Evolutionary conservation across 92 coral and sea anemone genomes (phyloP), one percentile per base, ranked within the genome.

Genomic region (Metridium senile): DNA sequence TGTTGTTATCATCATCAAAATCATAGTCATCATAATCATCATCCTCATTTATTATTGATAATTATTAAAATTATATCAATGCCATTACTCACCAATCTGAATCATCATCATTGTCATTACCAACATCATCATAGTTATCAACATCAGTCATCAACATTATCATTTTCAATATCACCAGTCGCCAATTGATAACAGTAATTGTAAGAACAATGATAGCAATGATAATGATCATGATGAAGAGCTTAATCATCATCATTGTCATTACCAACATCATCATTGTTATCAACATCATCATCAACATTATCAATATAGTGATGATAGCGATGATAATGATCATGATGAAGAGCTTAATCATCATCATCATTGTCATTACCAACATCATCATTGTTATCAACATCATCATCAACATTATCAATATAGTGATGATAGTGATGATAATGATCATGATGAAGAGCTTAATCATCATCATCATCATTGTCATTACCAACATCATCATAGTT

Each of bases 181-280:
- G 49, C 49, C 6, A 39, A 39, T 13, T 39, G 49, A 39, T 39
- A 54, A 6, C 23, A n/a, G 3, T 19, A 54, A 2, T 22, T 17
- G 6, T 19, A 54, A 4, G 22, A 54, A 17, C 61, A 54, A 39
- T 39, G 49, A 39, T 39, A 39, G 49, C 13, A 13, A 39, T 39
- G 49, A 39, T 39, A 39, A 39, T 39, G 49, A 4, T 39, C 13
- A 39, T 39, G 49, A 39, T 39, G 49, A 39, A 6, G 13, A 39
- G 49, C 23, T n/a, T n/a, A n/a, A n/a, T n/a, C n/a, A n/a, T n/a
- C n/a, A n/a, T n/a, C n/a, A n/a, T n/a, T n/a, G n/a, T n/a, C n/a
- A n/a, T n/a, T n/a, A n/a, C n/a, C n/a, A n/a, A n/a, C 61, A 54
- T 54, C 61, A 54, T 54, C 61, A 54, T 22, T 3, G 17, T 59